A percentile compares a stretch with the other conserved stretches of the same genome.
Conservation (phyloP, 2,888 invertebrate species). For the Drosophila peninsularis region DNA sequence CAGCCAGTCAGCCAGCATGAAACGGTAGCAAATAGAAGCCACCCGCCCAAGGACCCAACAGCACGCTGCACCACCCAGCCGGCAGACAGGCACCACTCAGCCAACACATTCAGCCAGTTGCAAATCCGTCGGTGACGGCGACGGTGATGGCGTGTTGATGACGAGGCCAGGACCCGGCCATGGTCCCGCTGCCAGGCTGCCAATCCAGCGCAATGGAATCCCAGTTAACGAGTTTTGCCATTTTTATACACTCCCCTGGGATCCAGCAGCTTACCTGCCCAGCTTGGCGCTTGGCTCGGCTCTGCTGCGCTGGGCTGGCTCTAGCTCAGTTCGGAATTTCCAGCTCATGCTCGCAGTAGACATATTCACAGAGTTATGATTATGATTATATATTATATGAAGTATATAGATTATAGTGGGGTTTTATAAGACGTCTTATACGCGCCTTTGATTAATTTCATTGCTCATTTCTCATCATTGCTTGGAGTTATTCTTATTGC, state of each 20-base stretch:
- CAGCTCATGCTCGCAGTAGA: neutral
- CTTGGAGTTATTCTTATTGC: too few species aligned
- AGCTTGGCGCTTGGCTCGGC: neutral
- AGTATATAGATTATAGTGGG: neutral
- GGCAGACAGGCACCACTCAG: constrained; percentile 18
- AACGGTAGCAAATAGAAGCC: constrained; percentile 71
- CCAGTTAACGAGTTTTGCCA: constrained; percentile 74
- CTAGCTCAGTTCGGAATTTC: neutral
- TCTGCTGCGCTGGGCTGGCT: neutral
- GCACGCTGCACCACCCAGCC: neutral
- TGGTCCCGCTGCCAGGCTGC: constrained; percentile 34
- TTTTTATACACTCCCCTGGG: constrained; percentile 49
- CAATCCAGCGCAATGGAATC: constrained; percentile 67
- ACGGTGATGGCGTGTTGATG: constrained; percentile 29
- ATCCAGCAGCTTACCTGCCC: constrained; percentile 15
- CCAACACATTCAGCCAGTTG: constrained; percentile 51
- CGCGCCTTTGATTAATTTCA: neutral
- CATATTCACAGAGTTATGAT: neutral
- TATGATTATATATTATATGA: neutral
- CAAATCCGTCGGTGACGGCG: constrained; percentile 45
- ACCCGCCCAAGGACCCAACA: constrained; percentile 1
- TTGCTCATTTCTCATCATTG: neutral
- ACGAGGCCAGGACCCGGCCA: constrained; percentile 36
- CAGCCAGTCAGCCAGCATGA: constrained; percentile 36
- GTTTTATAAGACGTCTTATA: neutral